These are phyloP conservation scores for Pelodiscus sinensis DNA, from an alignment of 2,113 vertebrate genomes.

Conservation along the genomic window DNA sequence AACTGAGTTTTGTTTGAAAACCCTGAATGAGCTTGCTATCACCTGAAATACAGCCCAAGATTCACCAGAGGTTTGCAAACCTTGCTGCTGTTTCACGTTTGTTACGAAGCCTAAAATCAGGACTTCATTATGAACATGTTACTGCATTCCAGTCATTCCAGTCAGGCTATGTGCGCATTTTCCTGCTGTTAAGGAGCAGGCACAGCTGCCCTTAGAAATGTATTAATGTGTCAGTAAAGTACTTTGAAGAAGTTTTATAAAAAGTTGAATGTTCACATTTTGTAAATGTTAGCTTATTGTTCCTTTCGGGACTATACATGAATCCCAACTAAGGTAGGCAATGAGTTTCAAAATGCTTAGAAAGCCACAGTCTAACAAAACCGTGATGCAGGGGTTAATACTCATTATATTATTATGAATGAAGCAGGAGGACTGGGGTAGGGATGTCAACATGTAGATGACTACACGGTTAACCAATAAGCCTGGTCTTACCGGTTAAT, in stretches of 20 bases:
- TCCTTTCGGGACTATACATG: not conserved
- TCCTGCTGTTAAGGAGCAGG: not conserved
- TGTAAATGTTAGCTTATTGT: not conserved
- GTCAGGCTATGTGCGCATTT: not conserved
- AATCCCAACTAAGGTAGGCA: fast-evolving
- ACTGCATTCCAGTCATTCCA: not conserved
- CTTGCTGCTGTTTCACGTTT: not conserved
- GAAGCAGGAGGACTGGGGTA: not conserved
- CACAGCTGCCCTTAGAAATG: not conserved
- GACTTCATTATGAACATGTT: not conserved
- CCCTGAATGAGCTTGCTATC: not conserved
- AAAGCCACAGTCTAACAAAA: not conserved
- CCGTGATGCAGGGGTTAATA: not conserved
- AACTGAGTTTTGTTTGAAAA: not conserved
- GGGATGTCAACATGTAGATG: no score
- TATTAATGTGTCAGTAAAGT: not conserved
- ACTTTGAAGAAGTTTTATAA: not conserved
- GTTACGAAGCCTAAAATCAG: fast-evolving
- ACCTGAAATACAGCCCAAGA: not conserved
- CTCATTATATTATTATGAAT: not conserved
- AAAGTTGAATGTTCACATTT: not conserved
- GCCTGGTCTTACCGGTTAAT: no score
- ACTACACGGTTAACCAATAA: no score
- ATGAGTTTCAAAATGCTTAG: not conserved
- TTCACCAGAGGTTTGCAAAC: not conserved